phyloP scores from a whole-genome alignment of 2,113 vertebrate species.

The Varanus salvator region DNA sequence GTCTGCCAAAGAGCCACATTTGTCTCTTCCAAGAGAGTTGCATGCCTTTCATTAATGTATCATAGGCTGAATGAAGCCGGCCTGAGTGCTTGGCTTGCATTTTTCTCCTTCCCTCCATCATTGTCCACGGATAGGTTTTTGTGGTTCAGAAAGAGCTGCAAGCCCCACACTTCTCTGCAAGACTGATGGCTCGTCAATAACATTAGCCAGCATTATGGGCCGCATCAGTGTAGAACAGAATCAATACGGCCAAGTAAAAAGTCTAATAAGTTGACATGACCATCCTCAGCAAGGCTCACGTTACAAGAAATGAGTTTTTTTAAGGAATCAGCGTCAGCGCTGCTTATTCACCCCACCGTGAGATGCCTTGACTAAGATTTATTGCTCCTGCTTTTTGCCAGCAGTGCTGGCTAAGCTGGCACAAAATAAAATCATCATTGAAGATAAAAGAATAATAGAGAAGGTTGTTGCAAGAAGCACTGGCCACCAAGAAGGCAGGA shows the following conservation, averaged over 20 bases:
- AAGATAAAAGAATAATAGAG: conserved; percentile 68
- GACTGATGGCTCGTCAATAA: conserved; percentile 99
- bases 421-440: conserved; percentile 62
- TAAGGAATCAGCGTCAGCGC: conserved; percentile 83
- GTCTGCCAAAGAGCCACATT: conserved; percentile 76
- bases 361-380: conserved; percentile 80
- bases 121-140: conserved; percentile 89
- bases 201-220: conserved; percentile 96
- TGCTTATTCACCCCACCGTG: conserved; percentile 77
- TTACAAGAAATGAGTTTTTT: conserved; percentile 93
- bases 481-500: conserved; percentile 8
- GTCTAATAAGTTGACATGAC: conserved; percentile 91
- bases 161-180: conserved; percentile 90
- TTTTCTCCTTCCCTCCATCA: conserved; percentile 89
- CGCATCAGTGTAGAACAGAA: conserved; percentile 92
- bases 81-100: conserved; percentile 86
- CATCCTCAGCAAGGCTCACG: conserved; percentile 84
- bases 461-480: conserved; percentile 18
- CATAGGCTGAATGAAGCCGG: conserved; percentile 66
- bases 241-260: conserved; percentile 93
- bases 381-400: conserved; percentile 69
- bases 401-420: conserved; percentile 49
- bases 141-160: conserved; percentile 88
- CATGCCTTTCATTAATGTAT: conserved; percentile 79
- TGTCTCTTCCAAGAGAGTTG: conserved; percentile 71